Conservation (phyloP, 2,113 vertebrate genomes). For the Pseudonaja textilis region DNA sequence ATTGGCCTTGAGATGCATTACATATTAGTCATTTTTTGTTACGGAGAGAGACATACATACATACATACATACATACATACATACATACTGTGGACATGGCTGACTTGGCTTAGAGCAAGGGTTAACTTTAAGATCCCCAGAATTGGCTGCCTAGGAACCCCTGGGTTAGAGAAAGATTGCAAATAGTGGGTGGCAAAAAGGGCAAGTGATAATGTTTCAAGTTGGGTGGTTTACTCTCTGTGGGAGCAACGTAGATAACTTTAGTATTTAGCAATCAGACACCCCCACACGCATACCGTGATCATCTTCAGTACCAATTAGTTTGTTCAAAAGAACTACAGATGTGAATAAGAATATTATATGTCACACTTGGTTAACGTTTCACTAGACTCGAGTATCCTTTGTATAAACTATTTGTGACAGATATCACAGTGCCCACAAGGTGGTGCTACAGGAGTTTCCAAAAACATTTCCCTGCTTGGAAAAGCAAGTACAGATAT, state of each 20-base stretch:
- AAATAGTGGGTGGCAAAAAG: too few relatives aligned
- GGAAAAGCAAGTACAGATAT: fast-evolving
- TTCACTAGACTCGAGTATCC: not conserved
- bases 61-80: too few relatives aligned
- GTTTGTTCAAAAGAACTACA: not conserved
- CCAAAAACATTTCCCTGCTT: not conserved
- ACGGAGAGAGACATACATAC: too few relatives aligned
- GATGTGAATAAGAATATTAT: not conserved
- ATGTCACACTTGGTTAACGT: not conserved
- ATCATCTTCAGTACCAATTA: not conserved
- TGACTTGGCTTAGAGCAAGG: not conserved
- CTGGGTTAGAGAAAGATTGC: not conserved
- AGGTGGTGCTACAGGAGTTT: slow-evolving; percentile 50
- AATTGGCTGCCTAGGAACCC: not conserved
- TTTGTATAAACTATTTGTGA: not conserved
- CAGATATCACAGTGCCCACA: slow-evolving; percentile 1
- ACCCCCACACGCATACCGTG: not conserved
- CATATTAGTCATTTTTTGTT: not conserved
- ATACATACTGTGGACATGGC: not conserved
- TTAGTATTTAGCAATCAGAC: not conserved
- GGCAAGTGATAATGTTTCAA: not conserved
- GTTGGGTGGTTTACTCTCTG: not conserved
- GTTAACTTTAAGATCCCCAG: not conserved
- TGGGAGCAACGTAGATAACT: not conserved
- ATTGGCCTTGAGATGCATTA: not conserved